A percentile compares a stretch with the other conserved stretches of the same genome.
phyloP scores from a whole-genome alignment of 2,888 invertebrate species.

The Microctonus hyperodae region DNA sequence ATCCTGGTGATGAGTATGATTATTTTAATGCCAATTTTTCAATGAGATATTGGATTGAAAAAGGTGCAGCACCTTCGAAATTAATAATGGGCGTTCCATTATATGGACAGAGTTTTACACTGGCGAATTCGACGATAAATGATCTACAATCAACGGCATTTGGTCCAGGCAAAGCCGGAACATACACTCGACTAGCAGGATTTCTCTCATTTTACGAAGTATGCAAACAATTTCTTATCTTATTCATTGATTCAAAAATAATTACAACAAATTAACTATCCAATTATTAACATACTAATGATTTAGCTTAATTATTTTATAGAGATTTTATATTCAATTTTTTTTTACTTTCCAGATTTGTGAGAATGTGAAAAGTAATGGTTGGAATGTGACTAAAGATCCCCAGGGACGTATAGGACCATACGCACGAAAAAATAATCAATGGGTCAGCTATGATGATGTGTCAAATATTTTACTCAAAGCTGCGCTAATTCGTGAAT shows the following conservation, averaged over 20 bases:
- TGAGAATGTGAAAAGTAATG: slow-evolving; percentile 75
- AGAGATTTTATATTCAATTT: background rate
- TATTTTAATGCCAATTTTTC: slow-evolving; percentile 87
- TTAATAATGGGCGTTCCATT: slow-evolving; percentile 86
- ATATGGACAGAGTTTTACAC: slow-evolving; percentile 83
- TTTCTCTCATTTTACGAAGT: slow-evolving; percentile 84
- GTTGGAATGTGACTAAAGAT: slow-evolving; percentile 82
- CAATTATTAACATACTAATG: too few species aligned
- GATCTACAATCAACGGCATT: slow-evolving; percentile 76
- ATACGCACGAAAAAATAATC: slow-evolving; percentile 81
- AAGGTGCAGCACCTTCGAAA: slow-evolving; percentile 80
- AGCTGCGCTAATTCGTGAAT: slow-evolving; percentile 75
- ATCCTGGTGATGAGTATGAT: slow-evolving; percentile 79
- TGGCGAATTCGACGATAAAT: slow-evolving; percentile 43
- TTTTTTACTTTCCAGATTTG: slow-evolving; percentile 69
- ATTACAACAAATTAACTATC: too few species aligned
- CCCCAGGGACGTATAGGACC: slow-evolving; percentile 80
- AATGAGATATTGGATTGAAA: slow-evolving; percentile 84
- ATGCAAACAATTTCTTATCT: slow-evolving; percentile 12
- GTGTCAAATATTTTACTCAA: slow-evolving; percentile 49
- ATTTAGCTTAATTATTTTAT: slow-evolving; percentile 15
- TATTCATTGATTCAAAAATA: too few species aligned
- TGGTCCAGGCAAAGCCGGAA: slow-evolving; percentile 77
- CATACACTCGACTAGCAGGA: slow-evolving; percentile 81
- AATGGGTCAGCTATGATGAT: slow-evolving; percentile 91